Percentiles rank a stretch among this genome's conserved stretches.
Conservation (phyloP, 1,140 invertebrate genomes). For the Stegodyphus mimosarum region DNA sequence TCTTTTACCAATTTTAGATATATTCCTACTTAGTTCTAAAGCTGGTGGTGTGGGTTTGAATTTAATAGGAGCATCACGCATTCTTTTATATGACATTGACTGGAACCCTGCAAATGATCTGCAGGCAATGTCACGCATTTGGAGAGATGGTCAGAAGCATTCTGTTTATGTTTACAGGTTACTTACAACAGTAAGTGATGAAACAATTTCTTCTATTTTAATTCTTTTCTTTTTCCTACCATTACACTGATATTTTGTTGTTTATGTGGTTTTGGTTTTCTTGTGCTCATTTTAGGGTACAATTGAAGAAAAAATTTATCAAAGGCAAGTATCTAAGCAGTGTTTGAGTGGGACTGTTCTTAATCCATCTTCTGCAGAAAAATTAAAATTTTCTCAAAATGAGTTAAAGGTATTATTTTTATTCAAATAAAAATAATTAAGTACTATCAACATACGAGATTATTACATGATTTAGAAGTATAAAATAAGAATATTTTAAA, state of each 20-base stretch:
- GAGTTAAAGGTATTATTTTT: conserved; percentile 74
- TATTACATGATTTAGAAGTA: conserved; percentile 5
- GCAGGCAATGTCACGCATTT: conserved; percentile 98
- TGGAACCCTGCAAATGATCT: conserved; percentile 99
- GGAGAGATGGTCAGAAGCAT: conserved; percentile 99
- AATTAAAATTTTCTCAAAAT: conserved; percentile 91
- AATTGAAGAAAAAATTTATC: conserved; percentile 99
- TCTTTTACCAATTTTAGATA: conserved; percentile 72
- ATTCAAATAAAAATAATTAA: neutral
- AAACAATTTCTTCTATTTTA: neutral
- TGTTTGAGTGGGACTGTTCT: conserved; percentile 96
- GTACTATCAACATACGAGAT: neutral
- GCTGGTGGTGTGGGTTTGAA: conserved; percentile 95
- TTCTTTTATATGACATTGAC: conserved; percentile 99
- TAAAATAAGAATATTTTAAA: conserved; percentile 32
- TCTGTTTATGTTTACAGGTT: conserved; percentile 95
- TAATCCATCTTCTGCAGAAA: conserved; percentile 95
- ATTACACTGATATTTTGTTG: neutral
- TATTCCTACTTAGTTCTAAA: conserved; percentile 99
- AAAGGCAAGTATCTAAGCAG: conserved; percentile 98
- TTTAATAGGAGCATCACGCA: conserved; percentile 88
- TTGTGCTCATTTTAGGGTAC: conserved; percentile 72
- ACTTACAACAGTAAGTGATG: conserved; percentile 71
- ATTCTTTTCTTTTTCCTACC: conserved; percentile 10
- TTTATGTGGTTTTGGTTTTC: neutral